Percentiles rank a stretch among this genome's conserved stretches.
phyloP scores from a whole-genome alignment of 2,113 vertebrate species.

The Callaeas wilsoni region DNA sequence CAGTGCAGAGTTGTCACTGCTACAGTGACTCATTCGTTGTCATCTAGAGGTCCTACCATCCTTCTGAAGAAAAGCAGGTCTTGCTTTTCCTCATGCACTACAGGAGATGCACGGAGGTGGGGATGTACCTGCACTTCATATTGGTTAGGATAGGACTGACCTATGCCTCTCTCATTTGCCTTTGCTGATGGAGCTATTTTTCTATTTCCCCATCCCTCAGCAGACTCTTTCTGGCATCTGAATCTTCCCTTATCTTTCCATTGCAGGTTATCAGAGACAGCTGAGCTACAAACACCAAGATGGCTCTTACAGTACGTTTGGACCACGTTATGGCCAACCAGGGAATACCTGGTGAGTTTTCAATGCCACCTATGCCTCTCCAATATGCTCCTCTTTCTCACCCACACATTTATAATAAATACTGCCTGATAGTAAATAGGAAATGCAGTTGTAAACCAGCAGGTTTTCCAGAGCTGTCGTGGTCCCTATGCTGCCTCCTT shows the following conservation, averaged over 20 bases:
- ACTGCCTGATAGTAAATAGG: background rate
- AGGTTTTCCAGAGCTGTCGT: background rate
- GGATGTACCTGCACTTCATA: background rate
- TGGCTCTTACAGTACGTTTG: conserved; percentile 89
- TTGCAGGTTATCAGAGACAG: conserved; percentile 87
- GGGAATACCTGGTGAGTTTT: conserved; percentile 87
- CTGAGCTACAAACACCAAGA: conserved; percentile 80
- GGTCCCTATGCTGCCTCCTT: background rate
- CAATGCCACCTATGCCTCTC: background rate
- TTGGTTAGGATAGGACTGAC: background rate
- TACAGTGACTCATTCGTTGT: background rate
- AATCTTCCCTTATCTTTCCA: background rate
- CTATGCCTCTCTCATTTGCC: background rate
- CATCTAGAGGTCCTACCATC: background rate
- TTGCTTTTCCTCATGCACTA: background rate
- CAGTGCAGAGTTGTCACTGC: background rate
- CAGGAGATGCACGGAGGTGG: background rate
- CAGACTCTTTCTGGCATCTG: background rate
- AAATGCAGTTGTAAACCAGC: background rate
- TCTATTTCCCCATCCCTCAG: background rate
- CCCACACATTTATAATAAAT: background rate
- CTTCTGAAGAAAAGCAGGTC: background rate
- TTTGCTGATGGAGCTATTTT: background rate
- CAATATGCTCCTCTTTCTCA: background rate
- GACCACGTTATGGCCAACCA: background rate